Percentiles rank a stretch among this genome's conserved stretches.
phyloP scores from a whole-genome alignment of 2,888 invertebrate genomes.

The Monoplex corrugatus region DNA sequence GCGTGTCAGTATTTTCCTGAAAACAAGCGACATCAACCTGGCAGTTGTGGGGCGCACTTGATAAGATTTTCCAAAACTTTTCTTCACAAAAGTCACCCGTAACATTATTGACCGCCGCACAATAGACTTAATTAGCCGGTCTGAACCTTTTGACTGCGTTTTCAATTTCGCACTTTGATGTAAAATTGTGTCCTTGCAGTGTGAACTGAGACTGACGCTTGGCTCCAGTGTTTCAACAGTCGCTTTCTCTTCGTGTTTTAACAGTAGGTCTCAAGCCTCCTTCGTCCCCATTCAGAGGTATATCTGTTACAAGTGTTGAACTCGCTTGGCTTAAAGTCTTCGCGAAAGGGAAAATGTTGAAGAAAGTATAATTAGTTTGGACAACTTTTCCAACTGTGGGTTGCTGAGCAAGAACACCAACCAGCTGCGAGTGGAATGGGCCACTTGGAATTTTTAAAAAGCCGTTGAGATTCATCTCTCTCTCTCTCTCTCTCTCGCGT shows the following conservation, averaged over 20 bases:
- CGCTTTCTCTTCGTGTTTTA: too few relatives aligned
- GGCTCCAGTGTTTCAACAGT: too few relatives aligned
- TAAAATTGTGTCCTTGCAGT: too few relatives aligned
- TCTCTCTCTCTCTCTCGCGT: not conserved
- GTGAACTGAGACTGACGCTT: too few relatives aligned
- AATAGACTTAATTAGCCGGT: not conserved
- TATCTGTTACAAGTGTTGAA: too few relatives aligned
- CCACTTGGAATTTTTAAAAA: not conserved
- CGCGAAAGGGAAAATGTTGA: too few relatives aligned
- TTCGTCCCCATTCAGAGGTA: too few relatives aligned
- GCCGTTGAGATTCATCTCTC: not conserved
- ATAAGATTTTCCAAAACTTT: conserved; percentile 30
- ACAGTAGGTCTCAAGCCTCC: too few relatives aligned
- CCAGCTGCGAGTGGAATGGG: conserved; percentile 17
- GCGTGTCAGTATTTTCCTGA: conserved; percentile 41
- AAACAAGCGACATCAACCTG: conserved; percentile 18
- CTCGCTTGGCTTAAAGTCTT: too few relatives aligned
- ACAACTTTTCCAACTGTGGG: conserved; percentile 20
- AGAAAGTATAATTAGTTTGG: conserved; percentile 37
- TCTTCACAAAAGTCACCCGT: not conserved
- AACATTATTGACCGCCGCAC: not conserved
- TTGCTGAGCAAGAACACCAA: not conserved
- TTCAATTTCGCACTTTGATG: too few relatives aligned
- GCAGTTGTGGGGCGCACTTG: conserved; percentile 18
- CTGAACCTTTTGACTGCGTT: not conserved